These are phyloP conservation scores for Rallus limicola DNA, from an alignment of 2,113 vertebrate genomes.

Conservation along the genomic window DNA sequence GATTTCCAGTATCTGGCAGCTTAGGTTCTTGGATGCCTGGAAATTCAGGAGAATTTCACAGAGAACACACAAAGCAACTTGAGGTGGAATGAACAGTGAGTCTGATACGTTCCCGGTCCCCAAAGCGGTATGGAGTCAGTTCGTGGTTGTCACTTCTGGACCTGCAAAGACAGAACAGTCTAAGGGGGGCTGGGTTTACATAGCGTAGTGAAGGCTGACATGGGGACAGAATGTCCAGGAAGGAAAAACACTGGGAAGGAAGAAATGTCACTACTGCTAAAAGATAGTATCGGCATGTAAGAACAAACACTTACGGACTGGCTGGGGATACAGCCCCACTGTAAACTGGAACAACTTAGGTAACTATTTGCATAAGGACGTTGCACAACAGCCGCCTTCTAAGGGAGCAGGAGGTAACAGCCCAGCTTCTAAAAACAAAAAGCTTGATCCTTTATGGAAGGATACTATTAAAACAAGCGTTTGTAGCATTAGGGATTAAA, in stretches of 20 bases:
- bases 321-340: background rate
- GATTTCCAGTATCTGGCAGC: conserved; percentile 48
- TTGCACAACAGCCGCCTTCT: background rate
- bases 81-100: background rate
- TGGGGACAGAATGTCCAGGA: background rate
- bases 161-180: background rate
- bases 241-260: background rate
- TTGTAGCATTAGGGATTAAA: conserved; percentile 4
- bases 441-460: background rate
- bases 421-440: background rate
- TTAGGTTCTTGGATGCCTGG: conserved; percentile 24
- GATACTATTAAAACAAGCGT: background rate
- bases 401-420: background rate
- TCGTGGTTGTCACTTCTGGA: background rate
- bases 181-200: background rate
- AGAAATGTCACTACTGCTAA: background rate
- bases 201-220: background rate
- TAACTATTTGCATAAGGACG: background rate
- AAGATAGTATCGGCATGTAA: background rate
- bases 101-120: background rate
- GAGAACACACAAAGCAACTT: background rate
- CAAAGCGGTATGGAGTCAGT: background rate
- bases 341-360: background rate
- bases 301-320: background rate
- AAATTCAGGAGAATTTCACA: conserved; percentile 58